These are phyloP conservation scores for Ophonus ardosiacus DNA, from an alignment of 2,888 invertebrate species.

Conservation along the genomic window DNA sequence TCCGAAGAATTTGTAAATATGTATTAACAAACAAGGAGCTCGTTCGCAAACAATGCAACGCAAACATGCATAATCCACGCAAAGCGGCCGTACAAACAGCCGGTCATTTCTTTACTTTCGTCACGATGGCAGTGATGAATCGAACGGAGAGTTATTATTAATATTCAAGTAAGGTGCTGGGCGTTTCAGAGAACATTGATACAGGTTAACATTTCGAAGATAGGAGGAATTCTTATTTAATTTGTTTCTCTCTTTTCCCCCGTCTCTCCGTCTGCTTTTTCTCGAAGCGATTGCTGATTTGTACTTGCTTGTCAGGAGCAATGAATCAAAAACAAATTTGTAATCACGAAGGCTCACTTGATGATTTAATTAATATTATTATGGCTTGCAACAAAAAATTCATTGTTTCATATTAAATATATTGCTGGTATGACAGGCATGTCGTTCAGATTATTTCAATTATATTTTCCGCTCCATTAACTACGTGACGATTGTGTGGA, in stretches of 20 bases:
- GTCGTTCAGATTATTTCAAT: constrained; percentile 46
- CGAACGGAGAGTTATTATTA: constrained; percentile 44
- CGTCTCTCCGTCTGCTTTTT: constrained; percentile 21
- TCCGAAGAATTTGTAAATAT: constrained; percentile 11
- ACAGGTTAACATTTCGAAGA: constrained; percentile 19
- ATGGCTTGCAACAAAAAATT: constrained; percentile 6
- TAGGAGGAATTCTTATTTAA: constrained; percentile 53
- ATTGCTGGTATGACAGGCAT: constrained; percentile 23
- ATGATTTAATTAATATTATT: constrained; percentile 53
- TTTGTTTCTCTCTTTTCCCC: constrained; percentile 34
- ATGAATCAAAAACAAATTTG: constrained; percentile 61
- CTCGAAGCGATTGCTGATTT: constrained; percentile 33
- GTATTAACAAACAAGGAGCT: constrained; percentile 34
- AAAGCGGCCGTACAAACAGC: background rate
- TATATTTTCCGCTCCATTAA: constrained; percentile 52
- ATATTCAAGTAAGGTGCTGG: constrained; percentile 54
- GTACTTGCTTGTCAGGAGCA: constrained; percentile 16
- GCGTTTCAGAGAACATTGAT: constrained; percentile 42
- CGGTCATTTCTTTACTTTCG: constrained; percentile 22
- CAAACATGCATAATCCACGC: constrained; percentile 4
- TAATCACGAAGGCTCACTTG: constrained; percentile 22
- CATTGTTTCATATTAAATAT: constrained; percentile 25
- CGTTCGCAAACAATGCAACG: constrained; percentile 29
- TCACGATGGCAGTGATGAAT: constrained; percentile 51
- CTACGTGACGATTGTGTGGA: constrained; percentile 31